Evolutionary conservation across 2,113 vertebrate genomes (phyloP).

Genomic region (Passer montanus): DNA sequence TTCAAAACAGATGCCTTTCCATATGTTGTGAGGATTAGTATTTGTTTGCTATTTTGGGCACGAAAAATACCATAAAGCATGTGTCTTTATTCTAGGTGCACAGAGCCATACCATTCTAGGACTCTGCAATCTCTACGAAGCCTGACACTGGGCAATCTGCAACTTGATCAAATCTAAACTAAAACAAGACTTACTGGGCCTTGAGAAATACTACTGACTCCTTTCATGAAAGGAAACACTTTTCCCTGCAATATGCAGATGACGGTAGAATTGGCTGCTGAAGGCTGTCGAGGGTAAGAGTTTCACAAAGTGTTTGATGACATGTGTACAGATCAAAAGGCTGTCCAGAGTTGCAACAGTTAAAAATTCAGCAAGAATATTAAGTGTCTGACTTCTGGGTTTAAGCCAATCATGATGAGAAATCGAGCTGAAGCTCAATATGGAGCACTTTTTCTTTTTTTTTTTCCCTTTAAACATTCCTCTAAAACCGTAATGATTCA

Average conservation of each 20-base stretch:
- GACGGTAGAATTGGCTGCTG: not conserved
- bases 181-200: not conserved
- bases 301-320: slow-evolving; percentile 34
- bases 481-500: not conserved
- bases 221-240: not conserved
- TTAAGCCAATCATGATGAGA: slow-evolving; percentile 29
- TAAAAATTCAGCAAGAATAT: slow-evolving; percentile 42
- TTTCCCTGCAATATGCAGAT: slow-evolving; percentile 31
- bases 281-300: not conserved
- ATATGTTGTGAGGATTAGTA: not conserved
- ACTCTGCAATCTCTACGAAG: not conserved
- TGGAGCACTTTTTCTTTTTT: not conserved
- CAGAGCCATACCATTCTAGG: not conserved
- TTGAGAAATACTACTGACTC: slow-evolving; percentile 10
- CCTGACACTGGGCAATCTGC: not conserved
- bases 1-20: not conserved
- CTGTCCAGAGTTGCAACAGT: slow-evolving; percentile 51
- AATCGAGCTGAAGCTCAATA: slow-evolving; percentile 18
- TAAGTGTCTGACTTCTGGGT: slow-evolving; percentile 15
- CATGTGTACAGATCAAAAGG: slow-evolving; percentile 45
- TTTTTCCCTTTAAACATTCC: not conserved
- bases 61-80: not conserved
- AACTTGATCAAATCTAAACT: not conserved
- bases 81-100: not conserved
- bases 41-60: not conserved